Percentiles rank a stretch among this genome's conserved stretches.
These are phyloP conservation scores for Antheraea yamamai DNA, from an alignment of 2,888 invertebrate species.

Conservation along the genomic window DNA sequence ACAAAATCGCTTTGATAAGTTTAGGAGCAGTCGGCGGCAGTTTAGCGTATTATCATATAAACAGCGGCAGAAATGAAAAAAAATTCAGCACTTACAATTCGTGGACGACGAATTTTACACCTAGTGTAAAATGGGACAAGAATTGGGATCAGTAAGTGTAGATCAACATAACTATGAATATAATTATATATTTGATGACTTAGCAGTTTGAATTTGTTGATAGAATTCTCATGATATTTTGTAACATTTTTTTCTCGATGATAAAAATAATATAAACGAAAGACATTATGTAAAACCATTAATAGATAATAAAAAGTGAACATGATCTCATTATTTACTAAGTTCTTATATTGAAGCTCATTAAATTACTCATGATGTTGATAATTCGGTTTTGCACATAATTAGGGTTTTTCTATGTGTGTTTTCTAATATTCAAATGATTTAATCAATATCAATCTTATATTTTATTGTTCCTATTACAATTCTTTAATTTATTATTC, in stretches of 20 bases:
- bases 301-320: neutral
- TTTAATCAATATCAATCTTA: neutral
- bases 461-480: neutral
- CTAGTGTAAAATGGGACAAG: constrained; percentile 89
- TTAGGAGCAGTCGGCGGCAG: constrained; percentile 86
- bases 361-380: neutral
- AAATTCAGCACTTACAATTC: constrained; percentile 82
- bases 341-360: too few relatives aligned
- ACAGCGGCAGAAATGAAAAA: constrained; percentile 61
- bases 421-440: neutral
- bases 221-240: neutral
- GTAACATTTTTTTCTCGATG: neutral
- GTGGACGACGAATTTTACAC: constrained; percentile 86
- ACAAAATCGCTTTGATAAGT: constrained; percentile 81
- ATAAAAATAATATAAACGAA: neutral
- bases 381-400: neutral
- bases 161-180: neutral
- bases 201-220: neutral
- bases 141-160: constrained; percentile 93
- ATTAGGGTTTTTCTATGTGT: neutral
- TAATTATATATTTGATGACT: constrained; percentile 15
- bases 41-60: constrained; percentile 83
- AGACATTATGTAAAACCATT: neutral
- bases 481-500: neutral
- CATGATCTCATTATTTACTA: neutral